phyloP scores from a whole-genome alignment of 2,113 vertebrate genomes.

The Solenodon paradoxus region DNA sequence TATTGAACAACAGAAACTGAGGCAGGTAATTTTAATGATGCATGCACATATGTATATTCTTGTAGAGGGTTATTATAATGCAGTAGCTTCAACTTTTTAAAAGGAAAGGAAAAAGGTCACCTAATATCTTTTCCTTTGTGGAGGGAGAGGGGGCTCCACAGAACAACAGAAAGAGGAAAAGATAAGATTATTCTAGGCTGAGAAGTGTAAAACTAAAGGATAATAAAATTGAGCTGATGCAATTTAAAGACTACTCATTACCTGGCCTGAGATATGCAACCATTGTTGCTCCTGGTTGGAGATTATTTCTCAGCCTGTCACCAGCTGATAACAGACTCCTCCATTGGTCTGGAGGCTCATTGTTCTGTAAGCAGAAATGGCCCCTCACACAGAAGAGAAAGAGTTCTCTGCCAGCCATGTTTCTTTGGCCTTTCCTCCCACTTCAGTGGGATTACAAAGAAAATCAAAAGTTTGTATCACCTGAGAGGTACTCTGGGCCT shows the following conservation, averaged over 20 bases:
- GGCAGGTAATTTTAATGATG: constrained; percentile 34
- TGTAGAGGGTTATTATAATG: constrained; percentile 39
- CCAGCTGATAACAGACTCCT: constrained; percentile 73
- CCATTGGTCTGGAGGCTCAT: constrained; percentile 47
- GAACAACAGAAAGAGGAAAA: constrained; percentile 51
- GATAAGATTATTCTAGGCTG: constrained; percentile 71
- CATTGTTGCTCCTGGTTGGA: constrained; percentile 62
- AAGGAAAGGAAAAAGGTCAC: constrained; percentile 49
- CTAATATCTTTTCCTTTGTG: constrained; percentile 56
- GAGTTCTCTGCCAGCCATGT: neutral
- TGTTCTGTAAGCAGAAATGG: constrained; percentile 53
- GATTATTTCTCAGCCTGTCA: constrained; percentile 73
- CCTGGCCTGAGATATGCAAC: constrained; percentile 68
- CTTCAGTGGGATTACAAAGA: neutral
- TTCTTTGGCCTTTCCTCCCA: neutral
- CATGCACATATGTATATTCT: neutral
- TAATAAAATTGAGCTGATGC: constrained; percentile 66
- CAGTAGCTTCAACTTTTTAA: constrained; percentile 43
- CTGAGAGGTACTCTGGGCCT: constrained; percentile 3
- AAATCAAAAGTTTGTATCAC: constrained; percentile 34
- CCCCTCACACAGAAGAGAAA: neutral
- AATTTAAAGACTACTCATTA: constrained; percentile 75
- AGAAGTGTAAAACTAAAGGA: constrained; percentile 74
- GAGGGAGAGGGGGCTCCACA: neutral
- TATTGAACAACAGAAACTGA: constrained; percentile 30